Percentiles rank a stretch among this genome's conserved stretches.
These are phyloP conservation scores for Ditula angustiorana DNA, from an alignment of 2,888 invertebrate genomes.

Conservation along the genomic window DNA sequence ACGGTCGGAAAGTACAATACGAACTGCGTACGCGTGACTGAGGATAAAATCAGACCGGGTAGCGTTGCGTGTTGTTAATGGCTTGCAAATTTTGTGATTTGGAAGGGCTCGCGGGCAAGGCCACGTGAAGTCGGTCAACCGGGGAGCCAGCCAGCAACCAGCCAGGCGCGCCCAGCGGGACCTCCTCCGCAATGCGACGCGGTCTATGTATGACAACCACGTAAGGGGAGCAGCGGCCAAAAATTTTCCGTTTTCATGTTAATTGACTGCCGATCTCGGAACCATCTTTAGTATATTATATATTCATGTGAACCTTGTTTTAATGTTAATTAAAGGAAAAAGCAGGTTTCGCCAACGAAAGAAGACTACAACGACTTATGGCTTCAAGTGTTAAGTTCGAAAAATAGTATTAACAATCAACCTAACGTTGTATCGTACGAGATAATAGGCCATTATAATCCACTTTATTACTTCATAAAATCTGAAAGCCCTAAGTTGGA, in stretches of 20 bases:
- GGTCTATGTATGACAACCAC: conserved; percentile 41
- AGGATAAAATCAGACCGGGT: conserved; percentile 26
- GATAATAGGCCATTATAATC: neutral
- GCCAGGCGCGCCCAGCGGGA: conserved; percentile 70
- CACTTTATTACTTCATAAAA: neutral
- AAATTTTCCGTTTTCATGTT: neutral
- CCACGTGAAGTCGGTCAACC: conserved; percentile 76
- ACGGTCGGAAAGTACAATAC: neutral
- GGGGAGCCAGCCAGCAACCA: conserved; percentile 76
- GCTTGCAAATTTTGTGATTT: conserved; percentile 65
- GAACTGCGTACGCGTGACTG: conserved; percentile 2
- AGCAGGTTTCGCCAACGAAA: neutral
- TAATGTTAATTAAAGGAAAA: no score
- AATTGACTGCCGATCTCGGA: neutral
- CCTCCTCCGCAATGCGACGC: conserved; percentile 79
- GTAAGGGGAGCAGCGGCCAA: neutral
- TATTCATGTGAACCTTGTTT: no score
- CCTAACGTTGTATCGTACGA: neutral
- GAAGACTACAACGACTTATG: no score
- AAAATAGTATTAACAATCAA: neutral
- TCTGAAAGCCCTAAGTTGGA: neutral
- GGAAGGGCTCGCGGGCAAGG: conserved; percentile 66
- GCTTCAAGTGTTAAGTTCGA: no score
- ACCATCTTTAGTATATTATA: no score
- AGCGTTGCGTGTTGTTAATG: conserved; percentile 57